These are phyloP conservation scores for Plebejus melissa DNA, from an alignment of 2,888 invertebrate species.

Conservation along the genomic window DNA sequence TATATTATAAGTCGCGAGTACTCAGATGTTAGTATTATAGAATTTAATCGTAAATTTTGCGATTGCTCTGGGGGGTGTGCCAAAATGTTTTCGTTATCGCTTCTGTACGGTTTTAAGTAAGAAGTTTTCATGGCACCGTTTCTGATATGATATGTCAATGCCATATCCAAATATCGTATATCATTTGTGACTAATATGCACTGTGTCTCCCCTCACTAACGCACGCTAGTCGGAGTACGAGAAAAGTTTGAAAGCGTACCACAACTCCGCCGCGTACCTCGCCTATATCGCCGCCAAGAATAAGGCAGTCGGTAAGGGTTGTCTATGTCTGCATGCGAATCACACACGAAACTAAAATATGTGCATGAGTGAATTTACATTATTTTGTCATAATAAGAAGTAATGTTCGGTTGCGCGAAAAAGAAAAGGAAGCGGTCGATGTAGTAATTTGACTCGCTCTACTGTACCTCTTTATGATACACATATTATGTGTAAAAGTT, in stretches of 20 bases:
- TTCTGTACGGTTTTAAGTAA: no score
- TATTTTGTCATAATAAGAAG: background rate
- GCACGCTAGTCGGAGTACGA: slow-evolving; percentile 89
- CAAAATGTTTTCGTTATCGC: no score
- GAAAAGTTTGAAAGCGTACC: slow-evolving; percentile 95
- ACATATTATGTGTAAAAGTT: no score
- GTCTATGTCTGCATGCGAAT: slow-evolving; percentile 38
- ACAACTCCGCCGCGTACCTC: slow-evolving; percentile 96
- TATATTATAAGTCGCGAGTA: no score
- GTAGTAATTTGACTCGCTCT: no score
- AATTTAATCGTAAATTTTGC: no score
- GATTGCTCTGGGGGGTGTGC: no score
- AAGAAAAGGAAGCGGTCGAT: no score
- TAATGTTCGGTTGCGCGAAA: no score
- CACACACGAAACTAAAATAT: background rate
- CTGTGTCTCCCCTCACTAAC: slow-evolving; percentile 54
- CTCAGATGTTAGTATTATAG: no score
- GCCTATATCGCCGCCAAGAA: slow-evolving; percentile 96
- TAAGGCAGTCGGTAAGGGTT: slow-evolving; percentile 85
- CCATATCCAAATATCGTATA: background rate
- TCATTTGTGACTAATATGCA: slow-evolving; percentile 63
- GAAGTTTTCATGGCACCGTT: background rate
- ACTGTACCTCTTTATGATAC: no score
- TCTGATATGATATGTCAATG: background rate
- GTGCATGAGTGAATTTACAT: background rate